Evolutionary conservation across 1,140 invertebrate species (phyloP).

Genomic region (Zaprionus ornatus): DNA sequence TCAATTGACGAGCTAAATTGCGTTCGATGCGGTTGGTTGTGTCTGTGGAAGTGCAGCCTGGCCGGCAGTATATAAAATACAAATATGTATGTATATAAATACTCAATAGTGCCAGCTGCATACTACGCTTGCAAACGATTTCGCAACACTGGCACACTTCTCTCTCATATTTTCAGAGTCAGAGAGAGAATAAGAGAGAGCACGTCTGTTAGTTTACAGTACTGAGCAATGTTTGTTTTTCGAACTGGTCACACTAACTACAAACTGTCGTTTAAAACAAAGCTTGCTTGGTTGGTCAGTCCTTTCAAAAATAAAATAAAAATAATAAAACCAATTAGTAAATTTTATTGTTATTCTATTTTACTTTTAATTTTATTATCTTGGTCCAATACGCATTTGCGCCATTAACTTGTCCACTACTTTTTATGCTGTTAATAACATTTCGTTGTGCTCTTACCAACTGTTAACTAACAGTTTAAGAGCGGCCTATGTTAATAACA

Average conservation of each 20-base stretch:
- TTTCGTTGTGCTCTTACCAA: not conserved
- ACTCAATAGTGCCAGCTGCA: constrained; percentile 26
- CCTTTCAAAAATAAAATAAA: not conserved
- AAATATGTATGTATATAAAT: constrained; percentile 20
- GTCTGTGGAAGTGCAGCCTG: constrained; percentile 14
- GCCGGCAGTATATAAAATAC: constrained; percentile 20
- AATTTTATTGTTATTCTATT: not conserved
- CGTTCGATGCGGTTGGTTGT: not conserved
- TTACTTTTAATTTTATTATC: not conserved
- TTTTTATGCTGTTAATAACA: not conserved
- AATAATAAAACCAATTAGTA: not conserved
- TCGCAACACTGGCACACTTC: constrained; percentile 19
- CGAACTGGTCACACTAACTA: constrained; percentile 7
- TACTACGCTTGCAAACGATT: constrained; percentile 13
- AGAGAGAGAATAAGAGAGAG: not conserved
- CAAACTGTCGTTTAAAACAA: not conserved
- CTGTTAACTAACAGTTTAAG: constrained; percentile 19
- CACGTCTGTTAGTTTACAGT: not conserved
- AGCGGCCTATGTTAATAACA: constrained; percentile 6
- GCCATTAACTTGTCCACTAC: not conserved
- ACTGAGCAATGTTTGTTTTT: not conserved
- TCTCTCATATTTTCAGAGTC: no score
- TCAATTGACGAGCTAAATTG: constrained; percentile 36
- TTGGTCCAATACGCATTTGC: not conserved
- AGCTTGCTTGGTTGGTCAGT: not conserved